Evolutionary conservation across 2,113 vertebrate species (phyloP).

Genomic region (Protomyctophum bolini): DNA sequence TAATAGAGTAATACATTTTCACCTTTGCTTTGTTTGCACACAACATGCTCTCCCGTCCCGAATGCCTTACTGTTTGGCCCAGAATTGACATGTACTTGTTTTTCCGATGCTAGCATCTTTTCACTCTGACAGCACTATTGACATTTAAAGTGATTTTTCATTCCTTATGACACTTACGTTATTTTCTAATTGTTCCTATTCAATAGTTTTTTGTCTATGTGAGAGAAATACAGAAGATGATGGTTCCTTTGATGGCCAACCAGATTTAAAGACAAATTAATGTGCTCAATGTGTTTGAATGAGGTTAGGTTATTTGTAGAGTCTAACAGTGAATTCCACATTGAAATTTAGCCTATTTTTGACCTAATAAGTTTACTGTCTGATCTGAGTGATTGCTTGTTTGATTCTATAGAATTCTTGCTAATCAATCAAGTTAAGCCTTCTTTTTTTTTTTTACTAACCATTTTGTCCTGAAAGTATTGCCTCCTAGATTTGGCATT

Average conservation of each 20-base stretch:
- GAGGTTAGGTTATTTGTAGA: conserved; percentile 53
- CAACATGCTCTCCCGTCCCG: conserved; percentile 65
- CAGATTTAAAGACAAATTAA: conserved; percentile 29
- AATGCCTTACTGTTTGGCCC: conserved; percentile 66
- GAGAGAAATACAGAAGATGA: conserved; percentile 54
- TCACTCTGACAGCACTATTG: conserved; percentile 69
- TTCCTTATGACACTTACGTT: conserved; percentile 48
- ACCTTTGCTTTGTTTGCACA: conserved; percentile 76
- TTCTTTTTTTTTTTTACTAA: neutral
- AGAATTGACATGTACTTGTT: conserved; percentile 72
- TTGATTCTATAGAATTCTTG: neutral
- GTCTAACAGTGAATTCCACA: conserved; percentile 22
- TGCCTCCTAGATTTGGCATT: conserved; percentile 26
- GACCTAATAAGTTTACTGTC: neutral
- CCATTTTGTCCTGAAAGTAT: neutral
- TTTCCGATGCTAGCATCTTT: conserved; percentile 61
- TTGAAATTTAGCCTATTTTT: neutral
- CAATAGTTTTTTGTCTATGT: conserved; percentile 36
- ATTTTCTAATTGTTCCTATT: conserved; percentile 67
- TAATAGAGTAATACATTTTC: conserved; percentile 55
- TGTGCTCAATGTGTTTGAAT: conserved; percentile 41
- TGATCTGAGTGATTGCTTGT: neutral
- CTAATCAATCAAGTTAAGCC: neutral
- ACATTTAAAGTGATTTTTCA: conserved; percentile 77
- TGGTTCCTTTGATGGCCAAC: conserved; percentile 20